phyloP scores from a whole-genome alignment of 1,140 invertebrate species.

The Aethina tumida region DNA sequence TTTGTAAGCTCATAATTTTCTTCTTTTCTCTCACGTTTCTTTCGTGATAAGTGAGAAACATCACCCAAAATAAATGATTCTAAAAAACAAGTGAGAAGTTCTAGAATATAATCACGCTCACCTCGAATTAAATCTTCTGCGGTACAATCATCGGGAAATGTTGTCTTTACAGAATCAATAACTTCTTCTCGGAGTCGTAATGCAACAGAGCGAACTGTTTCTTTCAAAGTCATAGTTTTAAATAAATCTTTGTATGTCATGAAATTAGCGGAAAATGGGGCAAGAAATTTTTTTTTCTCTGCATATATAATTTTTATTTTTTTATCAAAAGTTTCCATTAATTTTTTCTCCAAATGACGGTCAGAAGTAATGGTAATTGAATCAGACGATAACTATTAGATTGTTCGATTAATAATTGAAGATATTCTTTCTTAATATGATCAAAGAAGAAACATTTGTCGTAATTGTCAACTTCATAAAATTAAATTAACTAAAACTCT shows the following conservation, averaged over 20 bases:
- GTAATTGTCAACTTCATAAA: too few relatives aligned
- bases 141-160: conserved; percentile 9
- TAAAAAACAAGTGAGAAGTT: conserved; percentile 11
- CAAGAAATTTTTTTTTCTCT: conserved; percentile 10
- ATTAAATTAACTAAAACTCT: too few relatives aligned
- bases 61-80: conserved; percentile 9
- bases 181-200: conserved; percentile 8
- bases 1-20: conserved; percentile 4
- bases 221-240: conserved; percentile 7
- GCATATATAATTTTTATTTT: conserved; percentile 9
- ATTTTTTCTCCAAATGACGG: conserved; percentile 5
- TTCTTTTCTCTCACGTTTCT: conserved; percentile 7
- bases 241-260: conserved; percentile 7
- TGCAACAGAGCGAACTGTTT: conserved; percentile 9
- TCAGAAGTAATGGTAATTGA: conserved; percentile 1
- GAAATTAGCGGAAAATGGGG: conserved; percentile 4
- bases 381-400: conserved; percentile 6
- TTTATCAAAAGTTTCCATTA: conserved; percentile 6
- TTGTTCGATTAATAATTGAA: conserved; percentile 8
- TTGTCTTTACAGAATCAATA: conserved; percentile 6
- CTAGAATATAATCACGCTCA: conserved; percentile 9
- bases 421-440: conserved; percentile 11
- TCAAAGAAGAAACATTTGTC: conserved; percentile 12
- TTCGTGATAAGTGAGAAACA: conserved; percentile 8
- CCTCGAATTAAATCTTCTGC: conserved; percentile 11